Evolutionary conservation across 2,113 vertebrate species (phyloP), one percentile per base, ranked within the genome.

Genomic region (Dissostichus mawsoni): DNA sequence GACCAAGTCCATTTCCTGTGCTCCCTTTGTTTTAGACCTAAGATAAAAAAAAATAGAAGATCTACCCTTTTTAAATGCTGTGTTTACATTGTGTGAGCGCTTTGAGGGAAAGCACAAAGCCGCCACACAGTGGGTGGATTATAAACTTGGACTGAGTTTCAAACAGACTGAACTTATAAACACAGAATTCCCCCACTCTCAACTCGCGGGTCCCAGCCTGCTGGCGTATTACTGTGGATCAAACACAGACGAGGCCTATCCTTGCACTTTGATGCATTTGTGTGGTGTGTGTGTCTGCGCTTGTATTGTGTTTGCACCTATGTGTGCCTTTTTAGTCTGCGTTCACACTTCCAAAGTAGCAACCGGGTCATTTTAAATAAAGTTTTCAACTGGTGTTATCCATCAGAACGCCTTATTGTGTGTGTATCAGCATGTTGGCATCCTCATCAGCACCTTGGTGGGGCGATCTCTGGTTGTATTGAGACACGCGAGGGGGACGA

Each of bases 131-230:
- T 93, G 93, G 93, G 93, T 85, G 91, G 90, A 94, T 94, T 90
- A 92, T 91, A 93, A 93, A 94, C 93, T 94, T 93, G 93, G 93
- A 94, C 84, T 10, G 82, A 86, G 88, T 94, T 94, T 94, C 94
- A 94, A 94, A 94, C 92, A 89, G 87, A 93, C 82, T 84, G 87
- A 85, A 85, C 69, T 92, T 91, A 93, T 92, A 94, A 92, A 94
- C 90, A 91, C 50, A 88, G 87, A 92, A 92, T 89, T 87, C 91
- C 92, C 90, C 90, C 92, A 85, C 90, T 87, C 90, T 90, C 89
- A 29, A 87, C 76, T 86, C 72, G 41, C 88, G 85, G 90, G 91
- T 93, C 86, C 64, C 87, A 78, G 92, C 90, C 89, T 89, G 91
- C 85, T 64, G 86, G 87, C 91, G 78, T 83, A 89, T 88, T 81